Percentiles rank a stretch among this genome's conserved stretches.
phyloP scores from a whole-genome alignment of 2,797 vertebrate genomes.

The Erethizon dorsatum region DNA sequence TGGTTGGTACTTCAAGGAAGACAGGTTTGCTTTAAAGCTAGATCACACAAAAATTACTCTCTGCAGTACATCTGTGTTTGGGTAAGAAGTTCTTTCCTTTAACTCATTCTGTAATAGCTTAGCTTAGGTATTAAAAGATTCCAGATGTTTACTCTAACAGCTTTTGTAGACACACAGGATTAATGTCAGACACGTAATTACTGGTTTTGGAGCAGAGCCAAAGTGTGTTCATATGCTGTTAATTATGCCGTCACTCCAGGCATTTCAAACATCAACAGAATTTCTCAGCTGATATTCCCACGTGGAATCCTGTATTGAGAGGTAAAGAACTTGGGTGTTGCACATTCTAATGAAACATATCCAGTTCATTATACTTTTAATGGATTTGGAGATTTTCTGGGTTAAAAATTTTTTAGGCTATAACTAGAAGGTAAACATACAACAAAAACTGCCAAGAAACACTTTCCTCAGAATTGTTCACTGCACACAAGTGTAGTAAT shows the following conservation, averaged over 20 bases:
- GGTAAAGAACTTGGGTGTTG: background rate
- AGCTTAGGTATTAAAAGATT: constrained; percentile 66
- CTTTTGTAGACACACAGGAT: constrained; percentile 48
- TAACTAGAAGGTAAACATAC: constrained; percentile 20
- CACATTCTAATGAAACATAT: background rate
- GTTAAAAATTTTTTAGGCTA: constrained; percentile 15
- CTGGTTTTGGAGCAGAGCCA: constrained; percentile 16
- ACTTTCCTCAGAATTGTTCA: constrained; percentile 53
- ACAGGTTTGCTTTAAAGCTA: background rate
- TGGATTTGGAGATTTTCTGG: constrained; percentile 30
- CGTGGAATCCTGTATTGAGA: background rate
- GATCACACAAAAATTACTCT: background rate
- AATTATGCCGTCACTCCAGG: constrained; percentile 50
- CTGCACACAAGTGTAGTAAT: constrained; percentile 10
- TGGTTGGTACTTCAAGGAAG: background rate
- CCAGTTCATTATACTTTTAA: constrained; percentile 45
- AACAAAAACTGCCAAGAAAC: constrained; percentile 27
- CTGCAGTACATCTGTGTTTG: background rate
- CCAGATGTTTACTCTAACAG: constrained; percentile 71
- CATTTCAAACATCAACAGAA: constrained; percentile 71
- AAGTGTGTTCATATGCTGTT: background rate
- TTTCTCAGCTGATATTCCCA: constrained; percentile 52
- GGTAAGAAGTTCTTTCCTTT: constrained; percentile 20
- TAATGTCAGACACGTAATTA: constrained; percentile 19
- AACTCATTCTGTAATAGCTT: constrained; percentile 47